A percentile compares a stretch with the other conserved stretches of the same genome.
Evolutionary conservation across 2,113 vertebrate genomes (phyloP).

Genomic region (Tragelaphus imberbis): DNA sequence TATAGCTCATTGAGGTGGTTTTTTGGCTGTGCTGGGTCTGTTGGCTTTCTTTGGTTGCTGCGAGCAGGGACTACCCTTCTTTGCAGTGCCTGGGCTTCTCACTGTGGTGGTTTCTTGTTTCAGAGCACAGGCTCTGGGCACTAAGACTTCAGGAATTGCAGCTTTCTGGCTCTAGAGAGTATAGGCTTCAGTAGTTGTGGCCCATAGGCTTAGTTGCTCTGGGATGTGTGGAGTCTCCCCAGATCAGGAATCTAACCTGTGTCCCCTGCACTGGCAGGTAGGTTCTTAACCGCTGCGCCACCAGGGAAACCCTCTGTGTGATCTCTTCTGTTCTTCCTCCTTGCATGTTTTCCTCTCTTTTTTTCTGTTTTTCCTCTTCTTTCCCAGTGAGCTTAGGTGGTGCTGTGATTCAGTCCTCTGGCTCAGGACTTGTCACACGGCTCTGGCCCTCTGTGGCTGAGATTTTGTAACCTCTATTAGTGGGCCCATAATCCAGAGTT

Average conservation of each 20-base stretch:
- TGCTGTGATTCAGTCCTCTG: background rate
- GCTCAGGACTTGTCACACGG: background rate
- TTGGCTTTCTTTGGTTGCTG: background rate
- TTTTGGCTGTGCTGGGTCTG: background rate
- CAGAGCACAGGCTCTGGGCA: background rate
- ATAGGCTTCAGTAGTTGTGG: background rate
- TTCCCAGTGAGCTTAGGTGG: background rate
- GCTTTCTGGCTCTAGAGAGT: background rate
- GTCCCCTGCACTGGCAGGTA: background rate
- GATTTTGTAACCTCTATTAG: background rate
- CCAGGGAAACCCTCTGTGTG: background rate
- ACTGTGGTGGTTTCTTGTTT: background rate
- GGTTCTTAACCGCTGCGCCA: background rate
- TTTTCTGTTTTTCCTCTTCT: slow-evolving; percentile 58
- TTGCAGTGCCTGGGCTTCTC: background rate
- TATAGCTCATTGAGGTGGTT: background rate
- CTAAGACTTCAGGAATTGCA: background rate
- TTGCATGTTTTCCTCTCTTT: slow-evolving; percentile 48
- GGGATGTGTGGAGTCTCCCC: background rate
- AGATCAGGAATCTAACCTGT: background rate
- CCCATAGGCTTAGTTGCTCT: background rate
- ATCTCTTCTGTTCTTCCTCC: slow-evolving; percentile 53
- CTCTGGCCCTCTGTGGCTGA: background rate
- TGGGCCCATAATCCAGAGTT: background rate
- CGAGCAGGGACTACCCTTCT: background rate